Evolutionary conservation across 1,140 invertebrate species (phyloP).

Genomic region (Leptonema lineaticorne): DNA sequence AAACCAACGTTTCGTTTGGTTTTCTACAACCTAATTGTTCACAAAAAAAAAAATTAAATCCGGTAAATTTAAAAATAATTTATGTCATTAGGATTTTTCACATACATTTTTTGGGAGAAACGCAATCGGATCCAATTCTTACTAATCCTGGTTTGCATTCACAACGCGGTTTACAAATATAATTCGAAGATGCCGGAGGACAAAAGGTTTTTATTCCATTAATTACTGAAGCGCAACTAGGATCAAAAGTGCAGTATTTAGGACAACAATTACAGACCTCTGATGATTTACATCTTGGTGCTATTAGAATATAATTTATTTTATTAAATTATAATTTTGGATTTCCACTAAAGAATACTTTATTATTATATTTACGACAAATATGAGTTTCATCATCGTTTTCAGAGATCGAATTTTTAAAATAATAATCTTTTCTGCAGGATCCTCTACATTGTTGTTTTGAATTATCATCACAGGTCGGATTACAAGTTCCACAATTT

Average conservation of each 20-base stretch:
- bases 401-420: too few relatives aligned
- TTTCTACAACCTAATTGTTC: neutral
- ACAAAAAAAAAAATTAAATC: neutral
- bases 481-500: too few relatives aligned
- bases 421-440: too few relatives aligned
- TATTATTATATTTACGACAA: too few relatives aligned
- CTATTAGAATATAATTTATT: too few relatives aligned
- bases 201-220: slow-evolving; percentile 9
- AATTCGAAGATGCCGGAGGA: slow-evolving; percentile 6
- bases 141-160: slow-evolving; percentile 22
- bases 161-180: slow-evolving; percentile 21
- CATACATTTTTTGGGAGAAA: slow-evolving; percentile 17
- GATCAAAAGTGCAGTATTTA: slow-evolving; percentile 26
- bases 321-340: too few relatives aligned
- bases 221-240: slow-evolving; percentile 1
- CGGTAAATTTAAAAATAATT: neutral
- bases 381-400: too few relatives aligned
- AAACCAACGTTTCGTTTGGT: neutral
- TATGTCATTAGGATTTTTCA: too few relatives aligned
- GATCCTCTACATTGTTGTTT: too few relatives aligned
- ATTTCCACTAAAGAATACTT: too few relatives aligned
- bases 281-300: neutral
- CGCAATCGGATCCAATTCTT: slow-evolving; percentile 20
- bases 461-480: too few relatives aligned
- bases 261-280: slow-evolving; percentile 21